A percentile compares a stretch with the other conserved stretches of the same genome.
Conservation (phyloP, 2,797 vertebrate genomes). For the Syngnathus rostellatus region DNA sequence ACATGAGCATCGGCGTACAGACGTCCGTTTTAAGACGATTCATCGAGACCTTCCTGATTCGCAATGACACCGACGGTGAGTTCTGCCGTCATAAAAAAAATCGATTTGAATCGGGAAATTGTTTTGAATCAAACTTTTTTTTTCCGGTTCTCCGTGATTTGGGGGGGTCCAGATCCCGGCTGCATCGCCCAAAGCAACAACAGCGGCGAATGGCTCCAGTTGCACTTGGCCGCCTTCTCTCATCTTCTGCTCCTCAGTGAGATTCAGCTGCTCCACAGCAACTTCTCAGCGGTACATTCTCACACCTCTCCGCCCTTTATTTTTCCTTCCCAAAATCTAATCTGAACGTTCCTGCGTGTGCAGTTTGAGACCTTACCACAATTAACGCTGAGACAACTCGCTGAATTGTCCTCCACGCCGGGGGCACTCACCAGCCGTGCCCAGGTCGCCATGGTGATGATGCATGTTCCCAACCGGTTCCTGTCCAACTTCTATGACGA, state of each 20-base stretch:
- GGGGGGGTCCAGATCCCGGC: constrained; percentile 43
- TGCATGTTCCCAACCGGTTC: constrained; percentile 22
- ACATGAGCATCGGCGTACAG: constrained; percentile 26
- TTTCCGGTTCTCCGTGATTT: constrained; percentile 1
- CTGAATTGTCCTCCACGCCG: constrained; percentile 52
- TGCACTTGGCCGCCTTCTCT: constrained; percentile 59
- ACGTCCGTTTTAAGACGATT: constrained; percentile 44
- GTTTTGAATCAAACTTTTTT: too few relatives aligned
- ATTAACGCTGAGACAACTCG: constrained; percentile 56
- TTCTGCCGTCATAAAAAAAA: background rate
- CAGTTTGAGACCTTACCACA: constrained; percentile 55
- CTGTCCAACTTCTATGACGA: constrained; percentile 53
- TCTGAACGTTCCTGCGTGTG: background rate
- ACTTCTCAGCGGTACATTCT: constrained; percentile 48
- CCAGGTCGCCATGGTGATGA: constrained; percentile 53
- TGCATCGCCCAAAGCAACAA: constrained; percentile 39
- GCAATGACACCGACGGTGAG: constrained; percentile 45
- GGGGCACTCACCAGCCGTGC: constrained; percentile 43
- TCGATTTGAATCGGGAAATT: too few relatives aligned
- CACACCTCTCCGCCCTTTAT: background rate
- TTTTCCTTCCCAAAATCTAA: background rate
- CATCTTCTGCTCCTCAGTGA: constrained; percentile 35
- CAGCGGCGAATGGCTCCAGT: constrained; percentile 57
- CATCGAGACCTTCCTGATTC: constrained; percentile 52
- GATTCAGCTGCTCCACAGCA: constrained; percentile 40